These are phyloP conservation scores for Disparrhopalites patrizii DNA, from an alignment of 2,888 invertebrate genomes.

Conservation along the genomic window DNA sequence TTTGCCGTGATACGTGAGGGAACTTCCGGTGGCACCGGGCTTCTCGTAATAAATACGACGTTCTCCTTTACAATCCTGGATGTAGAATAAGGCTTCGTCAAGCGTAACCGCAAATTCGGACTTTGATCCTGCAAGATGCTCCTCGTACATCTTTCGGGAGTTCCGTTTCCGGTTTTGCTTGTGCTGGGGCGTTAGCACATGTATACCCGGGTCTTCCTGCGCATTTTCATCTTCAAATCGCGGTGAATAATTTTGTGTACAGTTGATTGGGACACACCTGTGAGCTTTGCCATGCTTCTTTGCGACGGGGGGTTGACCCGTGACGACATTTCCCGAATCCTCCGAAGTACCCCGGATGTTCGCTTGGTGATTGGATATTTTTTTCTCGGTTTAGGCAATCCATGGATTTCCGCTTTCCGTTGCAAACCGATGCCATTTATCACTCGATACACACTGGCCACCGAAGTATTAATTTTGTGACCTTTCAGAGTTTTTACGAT, in stretches of 20 bases:
- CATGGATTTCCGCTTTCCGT: background rate
- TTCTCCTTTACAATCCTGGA: background rate
- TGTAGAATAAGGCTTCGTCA: constrained; percentile 18
- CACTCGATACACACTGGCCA: background rate
- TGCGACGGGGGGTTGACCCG: background rate
- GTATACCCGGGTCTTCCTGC: constrained; percentile 2
- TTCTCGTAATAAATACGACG: background rate
- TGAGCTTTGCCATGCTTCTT: background rate
- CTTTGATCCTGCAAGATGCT: constrained; percentile 14
- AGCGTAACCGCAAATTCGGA: constrained; percentile 18
- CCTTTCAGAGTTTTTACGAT: no score
- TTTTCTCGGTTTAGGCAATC: background rate
- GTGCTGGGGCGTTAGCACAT: constrained; percentile 3
- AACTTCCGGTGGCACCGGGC: background rate
- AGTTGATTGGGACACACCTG: background rate
- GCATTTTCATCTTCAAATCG: constrained; percentile 5
- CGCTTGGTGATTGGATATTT: background rate
- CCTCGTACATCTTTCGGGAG: constrained; percentile 21
- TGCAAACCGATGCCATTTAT: background rate
- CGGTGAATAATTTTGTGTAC: background rate
- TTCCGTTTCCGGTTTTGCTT: constrained; percentile 18
- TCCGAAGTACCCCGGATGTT: background rate
- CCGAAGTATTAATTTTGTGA: no score
- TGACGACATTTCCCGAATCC: background rate
- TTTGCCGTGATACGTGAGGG: background rate